These are phyloP conservation scores for Aplodontia rufa DNA, from an alignment of 2,113 vertebrate genomes.

Conservation along the genomic window DNA sequence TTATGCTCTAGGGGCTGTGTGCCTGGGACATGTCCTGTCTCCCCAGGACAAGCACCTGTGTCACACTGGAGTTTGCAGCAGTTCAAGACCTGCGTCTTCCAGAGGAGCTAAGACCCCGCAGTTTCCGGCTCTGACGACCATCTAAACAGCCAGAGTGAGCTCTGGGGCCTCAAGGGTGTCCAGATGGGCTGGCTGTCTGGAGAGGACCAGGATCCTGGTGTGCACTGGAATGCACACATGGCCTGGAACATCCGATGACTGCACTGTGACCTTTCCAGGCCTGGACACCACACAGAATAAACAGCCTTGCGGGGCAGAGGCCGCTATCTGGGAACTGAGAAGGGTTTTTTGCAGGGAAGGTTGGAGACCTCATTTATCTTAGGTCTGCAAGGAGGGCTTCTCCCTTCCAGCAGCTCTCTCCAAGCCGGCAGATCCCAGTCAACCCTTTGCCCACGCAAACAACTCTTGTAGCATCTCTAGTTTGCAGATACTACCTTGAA, in stretches of 20 bases:
- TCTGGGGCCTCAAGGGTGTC: not conserved
- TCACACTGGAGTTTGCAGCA: not conserved
- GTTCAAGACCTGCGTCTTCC: not conserved
- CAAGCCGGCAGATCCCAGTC: not conserved
- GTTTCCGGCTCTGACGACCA: not conserved
- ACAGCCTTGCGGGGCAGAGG: rapidly evolving
- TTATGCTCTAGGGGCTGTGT: not conserved
- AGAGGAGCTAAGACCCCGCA: not conserved
- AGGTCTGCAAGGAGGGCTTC: not conserved
- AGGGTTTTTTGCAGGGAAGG: rapidly evolving
- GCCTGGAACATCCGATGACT: not conserved
- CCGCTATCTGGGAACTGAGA: not conserved
- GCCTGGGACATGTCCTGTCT: not conserved
- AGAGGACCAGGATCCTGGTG: rapidly evolving
- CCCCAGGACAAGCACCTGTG: not conserved
- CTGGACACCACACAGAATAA: not conserved
- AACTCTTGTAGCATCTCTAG: too few species aligned
- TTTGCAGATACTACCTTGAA: not conserved
- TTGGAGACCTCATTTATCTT: not conserved
- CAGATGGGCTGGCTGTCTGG: not conserved
- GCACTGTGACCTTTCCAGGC: not conserved
- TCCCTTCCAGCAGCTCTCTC: rapidly evolving
- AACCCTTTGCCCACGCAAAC: not conserved
- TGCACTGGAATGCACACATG: rapidly evolving
- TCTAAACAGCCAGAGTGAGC: not conserved